Conservation (phyloP, 2,113 vertebrate genomes). For the Ammodytes marinus region DNA sequence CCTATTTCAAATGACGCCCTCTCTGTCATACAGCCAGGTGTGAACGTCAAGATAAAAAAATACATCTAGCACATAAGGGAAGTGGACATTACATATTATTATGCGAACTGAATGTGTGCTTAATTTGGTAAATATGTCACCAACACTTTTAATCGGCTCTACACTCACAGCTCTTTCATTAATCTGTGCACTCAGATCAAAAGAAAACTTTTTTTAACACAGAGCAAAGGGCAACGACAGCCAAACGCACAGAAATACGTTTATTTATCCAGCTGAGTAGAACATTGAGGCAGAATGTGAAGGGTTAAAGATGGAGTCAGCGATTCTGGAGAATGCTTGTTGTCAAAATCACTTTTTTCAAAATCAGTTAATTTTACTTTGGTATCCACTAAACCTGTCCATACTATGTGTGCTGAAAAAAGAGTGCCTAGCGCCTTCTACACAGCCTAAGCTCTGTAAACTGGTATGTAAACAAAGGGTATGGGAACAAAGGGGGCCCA, state of each 20-base stretch:
- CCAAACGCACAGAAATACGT: neutral
- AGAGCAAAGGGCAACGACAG: slow-evolving; percentile 21
- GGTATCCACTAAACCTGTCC: too few species aligned
- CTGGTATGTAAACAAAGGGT: too few species aligned
- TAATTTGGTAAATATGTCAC: neutral
- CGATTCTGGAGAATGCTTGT: too few species aligned
- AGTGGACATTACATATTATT: neutral
- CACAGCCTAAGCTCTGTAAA: too few species aligned
- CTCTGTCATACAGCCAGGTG: neutral
- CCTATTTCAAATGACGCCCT: too few species aligned
- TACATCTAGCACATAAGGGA: neutral
- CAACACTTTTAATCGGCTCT: slow-evolving; percentile 7
- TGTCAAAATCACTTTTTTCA: too few species aligned
- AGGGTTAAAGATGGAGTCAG: neutral
- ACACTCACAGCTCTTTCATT: slow-evolving; percentile 3
- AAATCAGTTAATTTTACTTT: too few species aligned
- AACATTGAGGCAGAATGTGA: neutral
- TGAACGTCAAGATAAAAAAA: neutral
- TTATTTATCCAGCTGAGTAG: neutral
- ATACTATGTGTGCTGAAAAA: too few species aligned
- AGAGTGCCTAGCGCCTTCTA: too few species aligned
- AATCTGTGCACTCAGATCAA: slow-evolving; percentile 8
- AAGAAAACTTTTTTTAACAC: slow-evolving; percentile 1
- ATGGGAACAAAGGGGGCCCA: too few species aligned
- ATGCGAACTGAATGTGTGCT: neutral